Evolutionary conservation across 2,888 invertebrate genomes (phyloP), one percentile per base, ranked within the genome.

Genomic region (Polietes domitor): DNA sequence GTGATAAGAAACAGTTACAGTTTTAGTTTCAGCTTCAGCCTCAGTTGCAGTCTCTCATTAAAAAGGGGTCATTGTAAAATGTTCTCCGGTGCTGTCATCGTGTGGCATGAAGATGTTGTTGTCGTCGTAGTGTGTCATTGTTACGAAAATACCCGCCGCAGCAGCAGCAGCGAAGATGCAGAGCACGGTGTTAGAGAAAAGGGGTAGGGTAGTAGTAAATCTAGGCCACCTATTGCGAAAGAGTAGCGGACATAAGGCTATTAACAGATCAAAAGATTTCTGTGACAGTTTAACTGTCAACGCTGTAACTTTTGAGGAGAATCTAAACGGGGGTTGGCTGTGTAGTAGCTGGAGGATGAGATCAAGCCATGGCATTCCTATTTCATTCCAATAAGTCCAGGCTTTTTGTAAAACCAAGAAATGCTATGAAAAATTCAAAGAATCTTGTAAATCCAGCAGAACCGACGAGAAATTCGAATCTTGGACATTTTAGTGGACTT

Each of bases 61-160:
- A 47, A n/a, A 41, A 12, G 47, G 47, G 47, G 47, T 47, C 47
- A 47, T 47, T 47, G 47, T 47, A 47, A 47, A 47, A 47, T 47
- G 12, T n/a, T 47, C 47, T 47, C n/a, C n/a, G 7, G n/a, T 47
- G 47, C 47, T 47, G 47, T 47, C 47, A 47, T 12, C 47, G 47
- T 47, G 47, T 47, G 15, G 47, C n/a, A 47, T 3, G 47, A 47
- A 47, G 47, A 47, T 47, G 47, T 12, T 41, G 6, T 12, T 41
- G 41, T 6, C n/a, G 47, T n/a, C 12, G 47, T 47, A n/a, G n/a
- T 47, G 47, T 12, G 47, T 47, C 47, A 47, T 47, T 47, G 47
- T 47, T 12, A 47, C 47, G n/a, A 47, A 47, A 47, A 47, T 47
- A 47, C n/a, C 47, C 47, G 47, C 47, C 15, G 47, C 15, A n/a